These are phyloP conservation scores for Xenus cinereus DNA, from an alignment of 2,113 vertebrate species.

Conservation along the genomic window DNA sequence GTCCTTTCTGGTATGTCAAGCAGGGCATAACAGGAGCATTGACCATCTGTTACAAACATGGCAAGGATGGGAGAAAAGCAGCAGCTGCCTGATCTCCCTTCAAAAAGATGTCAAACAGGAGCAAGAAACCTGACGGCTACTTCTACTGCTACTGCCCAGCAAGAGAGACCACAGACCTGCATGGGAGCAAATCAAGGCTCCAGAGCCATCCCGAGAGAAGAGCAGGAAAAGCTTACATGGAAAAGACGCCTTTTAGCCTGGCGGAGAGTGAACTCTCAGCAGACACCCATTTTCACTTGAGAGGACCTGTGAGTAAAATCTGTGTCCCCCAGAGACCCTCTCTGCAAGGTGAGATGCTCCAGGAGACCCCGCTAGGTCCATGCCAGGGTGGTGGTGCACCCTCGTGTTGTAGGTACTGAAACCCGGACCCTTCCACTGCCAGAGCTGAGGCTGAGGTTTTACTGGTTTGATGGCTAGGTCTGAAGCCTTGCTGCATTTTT, in stretches of 20 bases:
- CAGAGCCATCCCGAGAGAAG: not conserved
- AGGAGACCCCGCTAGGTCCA: rapidly evolving
- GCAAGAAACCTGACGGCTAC: not conserved
- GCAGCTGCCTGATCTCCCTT: not conserved
- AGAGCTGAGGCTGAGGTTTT: not conserved
- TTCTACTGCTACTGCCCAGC: not conserved
- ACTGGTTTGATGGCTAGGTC: not conserved
- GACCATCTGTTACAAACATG: not conserved
- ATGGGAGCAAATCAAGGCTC: rapidly evolving
- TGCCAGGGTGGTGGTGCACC: rapidly evolving
- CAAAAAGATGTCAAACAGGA: not conserved
- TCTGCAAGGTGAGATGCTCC: not conserved
- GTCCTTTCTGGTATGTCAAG: not conserved
- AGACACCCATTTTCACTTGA: not conserved
- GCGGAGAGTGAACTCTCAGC: not conserved
- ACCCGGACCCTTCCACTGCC: not conserved
- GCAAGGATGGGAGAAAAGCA: not conserved
- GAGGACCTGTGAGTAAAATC: not conserved
- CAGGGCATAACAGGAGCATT: not conserved
- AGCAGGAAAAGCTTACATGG: not conserved
- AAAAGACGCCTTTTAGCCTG: not conserved
- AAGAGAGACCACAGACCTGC: not conserved
- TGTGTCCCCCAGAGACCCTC: not conserved
- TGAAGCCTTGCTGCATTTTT: not conserved
- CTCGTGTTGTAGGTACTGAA: rapidly evolving